Evolutionary conservation across 2,888 invertebrate genomes (phyloP).

Genomic region (Plusia festucae): DNA sequence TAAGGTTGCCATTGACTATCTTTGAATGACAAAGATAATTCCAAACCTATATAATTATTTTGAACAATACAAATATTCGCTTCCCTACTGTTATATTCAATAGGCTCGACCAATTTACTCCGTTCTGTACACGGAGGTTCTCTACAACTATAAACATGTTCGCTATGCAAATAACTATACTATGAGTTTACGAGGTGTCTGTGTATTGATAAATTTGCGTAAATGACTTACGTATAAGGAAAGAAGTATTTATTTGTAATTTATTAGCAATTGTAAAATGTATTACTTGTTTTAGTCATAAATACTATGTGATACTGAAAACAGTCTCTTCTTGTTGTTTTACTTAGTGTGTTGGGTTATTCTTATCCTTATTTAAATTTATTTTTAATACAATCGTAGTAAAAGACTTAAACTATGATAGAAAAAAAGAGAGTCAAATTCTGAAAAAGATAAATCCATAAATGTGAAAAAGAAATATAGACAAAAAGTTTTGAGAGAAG

Average conservation of each 20-base stretch:
- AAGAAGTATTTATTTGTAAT: not conserved
- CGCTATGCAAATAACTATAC: not conserved
- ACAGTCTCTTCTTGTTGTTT: not conserved
- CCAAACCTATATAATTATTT: not conserved
- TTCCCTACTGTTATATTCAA: not conserved
- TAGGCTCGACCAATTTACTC: not conserved
- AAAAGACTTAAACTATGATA: too few relatives aligned
- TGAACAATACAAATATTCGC: not conserved
- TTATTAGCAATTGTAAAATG: not conserved
- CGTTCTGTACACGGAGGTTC: too few relatives aligned
- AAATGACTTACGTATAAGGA: not conserved
- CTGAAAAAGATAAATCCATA: too few relatives aligned
- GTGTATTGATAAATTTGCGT: not conserved
- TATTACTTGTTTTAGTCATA: not conserved
- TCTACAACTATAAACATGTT: not conserved
- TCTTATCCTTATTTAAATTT: not conserved
- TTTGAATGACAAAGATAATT: not conserved
- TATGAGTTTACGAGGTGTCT: not conserved
- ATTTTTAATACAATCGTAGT: too few relatives aligned
- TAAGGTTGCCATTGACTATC: not conserved
- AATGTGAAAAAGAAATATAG: too few relatives aligned
- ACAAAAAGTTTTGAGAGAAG: too few relatives aligned
- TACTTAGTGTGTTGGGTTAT: not conserved
- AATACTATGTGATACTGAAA: not conserved
- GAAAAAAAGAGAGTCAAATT: too few relatives aligned